These are phyloP conservation scores for Entosphenus tridentatus DNA, from an alignment of 2,113 vertebrate species.

Conservation along the genomic window DNA sequence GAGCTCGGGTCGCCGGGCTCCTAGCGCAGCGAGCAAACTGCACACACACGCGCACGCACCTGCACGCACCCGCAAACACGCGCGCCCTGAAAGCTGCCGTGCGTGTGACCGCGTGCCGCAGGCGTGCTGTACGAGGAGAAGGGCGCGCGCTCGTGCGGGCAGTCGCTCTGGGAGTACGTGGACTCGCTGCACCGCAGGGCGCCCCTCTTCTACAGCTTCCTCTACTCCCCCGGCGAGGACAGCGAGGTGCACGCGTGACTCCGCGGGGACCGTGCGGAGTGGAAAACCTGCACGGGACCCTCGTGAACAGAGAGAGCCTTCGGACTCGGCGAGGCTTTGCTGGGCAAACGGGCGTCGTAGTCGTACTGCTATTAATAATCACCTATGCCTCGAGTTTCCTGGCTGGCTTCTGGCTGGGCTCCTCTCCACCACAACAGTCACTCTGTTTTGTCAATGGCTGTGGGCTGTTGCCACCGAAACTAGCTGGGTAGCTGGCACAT, in stretches of 20 bases:
- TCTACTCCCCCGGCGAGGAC: conserved; percentile 22
- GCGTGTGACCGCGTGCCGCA: too few species aligned
- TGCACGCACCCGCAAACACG: too few species aligned
- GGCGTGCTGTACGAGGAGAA: background rate
- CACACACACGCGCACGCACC: too few species aligned
- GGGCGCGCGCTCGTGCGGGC: background rate
- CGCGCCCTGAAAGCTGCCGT: too few species aligned
- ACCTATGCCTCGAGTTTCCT: background rate
- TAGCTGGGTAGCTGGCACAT: too few species aligned
- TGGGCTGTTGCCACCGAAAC: too few species aligned
- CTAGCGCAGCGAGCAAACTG: too few species aligned
- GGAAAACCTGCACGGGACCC: conserved; percentile 2
- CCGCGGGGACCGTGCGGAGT: conserved; percentile 39
- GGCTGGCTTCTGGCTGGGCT: too few species aligned
- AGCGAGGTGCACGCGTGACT: conserved; percentile 14
- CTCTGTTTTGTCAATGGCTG: too few species aligned
- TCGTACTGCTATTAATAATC: background rate
- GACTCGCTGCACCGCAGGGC: conserved; percentile 63
- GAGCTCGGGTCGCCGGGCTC: too few species aligned
- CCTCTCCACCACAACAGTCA: too few species aligned
- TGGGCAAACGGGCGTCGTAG: background rate
- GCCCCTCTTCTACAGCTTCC: conserved; percentile 85
- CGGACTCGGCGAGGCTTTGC: background rate
- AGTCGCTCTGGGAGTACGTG: conserved; percentile 51
- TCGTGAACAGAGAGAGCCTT: background rate